Evolutionary conservation across 2,113 vertebrate species (phyloP), one percentile per base, ranked within the genome.

Genomic region (Cairina moschata): DNA sequence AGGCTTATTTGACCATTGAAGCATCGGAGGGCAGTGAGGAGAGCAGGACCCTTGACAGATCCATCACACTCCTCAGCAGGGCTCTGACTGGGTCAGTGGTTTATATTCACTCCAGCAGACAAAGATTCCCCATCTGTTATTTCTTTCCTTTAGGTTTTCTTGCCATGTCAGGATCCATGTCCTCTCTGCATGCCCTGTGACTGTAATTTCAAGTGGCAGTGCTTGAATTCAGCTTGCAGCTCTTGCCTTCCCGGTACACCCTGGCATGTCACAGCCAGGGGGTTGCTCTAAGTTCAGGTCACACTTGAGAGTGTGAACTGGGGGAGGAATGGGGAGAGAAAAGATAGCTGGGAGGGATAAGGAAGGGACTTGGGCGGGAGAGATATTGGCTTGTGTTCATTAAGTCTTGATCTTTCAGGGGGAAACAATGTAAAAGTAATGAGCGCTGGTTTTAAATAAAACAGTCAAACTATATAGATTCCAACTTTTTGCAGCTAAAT

Each of bases 101-200:
- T 13, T 2, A 5, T 5, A 9, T 20, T 76, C 0, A 0, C 54
- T 75, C 40, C 13, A 31, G 58, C 5, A 20, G 54, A 14, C 65
- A 81, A 50, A 69, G 83, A 52, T 11, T 58, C 77, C 29, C 55
- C 34, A 23, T 40, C 44, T 74, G 40, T 25, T 42, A 16, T 22
- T 40, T 73, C 69, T 36, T 80, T 83, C 82, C 46, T 46, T 62
- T 8, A 17, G 48, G n/a, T 55, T 63, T 75, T 50, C 60, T 50
- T 22, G 56, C 83, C 20, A 11, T 8, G 26, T 80, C 55, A 31
- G 56, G 38, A 69, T 59, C 36, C 8, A 1, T 1, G 11, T 78
- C 67, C 21, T 22, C 9, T 14, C 34, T 13, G 9, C 26, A 63
- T 36, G 8, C 59, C 26, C 68, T 16, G 31, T 36, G 58, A 20